phyloP scores from a whole-genome alignment of 1,140 invertebrate species.

The Ooceraea biroi region DNA sequence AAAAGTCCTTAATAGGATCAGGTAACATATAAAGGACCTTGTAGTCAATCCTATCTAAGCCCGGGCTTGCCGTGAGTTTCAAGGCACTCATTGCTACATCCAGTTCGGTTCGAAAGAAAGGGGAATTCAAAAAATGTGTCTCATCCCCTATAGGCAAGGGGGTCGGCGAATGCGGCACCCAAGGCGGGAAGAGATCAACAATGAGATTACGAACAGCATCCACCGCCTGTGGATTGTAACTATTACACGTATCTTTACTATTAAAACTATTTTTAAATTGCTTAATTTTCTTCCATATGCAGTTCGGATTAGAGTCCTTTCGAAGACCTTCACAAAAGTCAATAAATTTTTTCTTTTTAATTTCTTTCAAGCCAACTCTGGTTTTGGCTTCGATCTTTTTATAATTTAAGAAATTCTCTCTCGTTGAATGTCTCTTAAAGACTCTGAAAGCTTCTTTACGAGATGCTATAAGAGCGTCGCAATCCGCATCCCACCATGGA shows the following conservation, averaged over 20 bases:
- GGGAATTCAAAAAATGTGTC: not conserved
- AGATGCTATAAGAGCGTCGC: not conserved
- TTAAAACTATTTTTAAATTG: not conserved
- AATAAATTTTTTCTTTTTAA: too few relatives aligned
- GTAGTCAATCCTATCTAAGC: not conserved
- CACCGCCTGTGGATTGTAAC: not conserved
- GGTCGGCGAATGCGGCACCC: not conserved
- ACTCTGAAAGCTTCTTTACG: not conserved
- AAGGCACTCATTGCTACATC: not conserved
- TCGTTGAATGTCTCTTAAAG: not conserved
- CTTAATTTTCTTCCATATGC: not conserved
- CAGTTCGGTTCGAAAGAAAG: not conserved
- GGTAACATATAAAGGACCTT: not conserved
- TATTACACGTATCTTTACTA: not conserved
- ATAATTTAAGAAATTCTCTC: not conserved
- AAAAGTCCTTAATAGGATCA: not conserved
- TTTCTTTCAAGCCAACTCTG: not conserved
- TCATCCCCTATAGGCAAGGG: not conserved
- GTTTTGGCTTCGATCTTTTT: not conserved
- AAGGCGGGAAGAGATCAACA: not conserved
- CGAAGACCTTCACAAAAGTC: not conserved
- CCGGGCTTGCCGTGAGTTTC: not conserved
- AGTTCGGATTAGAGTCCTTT: not conserved
- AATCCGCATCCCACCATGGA: not conserved
- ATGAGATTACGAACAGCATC: not conserved